These are phyloP conservation scores for Champsocephalus esox DNA, from an alignment of 2,797 vertebrate species.

Conservation along the genomic window DNA sequence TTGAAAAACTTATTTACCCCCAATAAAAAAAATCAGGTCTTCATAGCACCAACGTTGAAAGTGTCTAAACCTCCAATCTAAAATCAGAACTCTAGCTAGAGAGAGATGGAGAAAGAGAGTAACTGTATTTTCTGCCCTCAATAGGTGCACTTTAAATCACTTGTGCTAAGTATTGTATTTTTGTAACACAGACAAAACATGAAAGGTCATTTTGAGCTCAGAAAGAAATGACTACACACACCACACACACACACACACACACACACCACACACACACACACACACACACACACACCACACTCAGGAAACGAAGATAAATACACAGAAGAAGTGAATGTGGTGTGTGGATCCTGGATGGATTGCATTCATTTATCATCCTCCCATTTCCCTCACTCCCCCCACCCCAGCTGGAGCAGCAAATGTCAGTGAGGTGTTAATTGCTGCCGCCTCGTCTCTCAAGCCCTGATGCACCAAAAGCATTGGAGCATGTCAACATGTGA, in stretches of 20 bases:
- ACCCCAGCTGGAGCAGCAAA: slow-evolving; percentile 67
- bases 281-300: neutral
- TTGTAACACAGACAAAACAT: slow-evolving; percentile 30
- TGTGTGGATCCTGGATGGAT: slow-evolving; percentile 35
- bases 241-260: too few species aligned
- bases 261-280: neutral
- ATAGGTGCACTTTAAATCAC: slow-evolving; percentile 33
- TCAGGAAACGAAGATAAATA: slow-evolving; percentile 11
- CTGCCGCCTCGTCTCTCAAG: slow-evolving; percentile 50
- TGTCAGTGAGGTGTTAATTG: slow-evolving; percentile 77
- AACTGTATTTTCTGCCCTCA: slow-evolving; percentile 23
- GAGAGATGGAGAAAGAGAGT: neutral
- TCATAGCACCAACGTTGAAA: too few species aligned
- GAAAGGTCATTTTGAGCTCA: slow-evolving; percentile 51
- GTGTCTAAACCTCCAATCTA: too few species aligned
- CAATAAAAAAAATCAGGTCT: too few species aligned
- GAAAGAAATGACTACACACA: slow-evolving; percentile 14
- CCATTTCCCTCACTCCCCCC: slow-evolving; percentile 52
- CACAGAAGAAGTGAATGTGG: slow-evolving; percentile 2
- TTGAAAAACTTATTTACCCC: too few species aligned
- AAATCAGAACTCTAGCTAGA: neutral
- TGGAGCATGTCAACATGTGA: slow-evolving; percentile 45
- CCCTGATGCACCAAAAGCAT: slow-evolving; percentile 55
- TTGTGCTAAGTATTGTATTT: slow-evolving; percentile 20
- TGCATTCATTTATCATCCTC: slow-evolving; percentile 46